Conservation (phyloP, 2,888 invertebrate species). For the Seladonia tumulorum region DNA sequence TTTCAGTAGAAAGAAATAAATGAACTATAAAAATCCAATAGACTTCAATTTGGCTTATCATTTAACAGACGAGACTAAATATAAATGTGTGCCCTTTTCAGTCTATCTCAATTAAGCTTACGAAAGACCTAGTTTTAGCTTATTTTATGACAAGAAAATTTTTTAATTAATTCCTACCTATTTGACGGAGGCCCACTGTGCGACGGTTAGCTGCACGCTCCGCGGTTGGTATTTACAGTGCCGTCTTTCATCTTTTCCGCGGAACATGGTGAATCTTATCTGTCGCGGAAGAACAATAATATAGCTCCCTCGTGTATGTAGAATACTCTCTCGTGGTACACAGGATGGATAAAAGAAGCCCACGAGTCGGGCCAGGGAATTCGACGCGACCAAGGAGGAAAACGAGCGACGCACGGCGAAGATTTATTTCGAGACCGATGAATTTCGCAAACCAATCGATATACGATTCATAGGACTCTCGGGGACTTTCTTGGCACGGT, state of each 20-base stretch:
- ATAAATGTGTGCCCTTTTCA: too few species aligned
- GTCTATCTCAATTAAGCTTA: too few species aligned
- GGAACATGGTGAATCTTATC: neutral
- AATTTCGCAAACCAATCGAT: constrained; percentile 7
- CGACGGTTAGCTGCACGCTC: neutral
- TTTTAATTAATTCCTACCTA: neutral
- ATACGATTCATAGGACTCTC: neutral
- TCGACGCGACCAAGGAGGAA: neutral
- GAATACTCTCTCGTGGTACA: neutral
- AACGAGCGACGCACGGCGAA: constrained; percentile 1
- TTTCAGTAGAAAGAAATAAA: too few species aligned
- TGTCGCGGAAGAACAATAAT: constrained; percentile 1
- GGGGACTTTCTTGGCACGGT: neutral
- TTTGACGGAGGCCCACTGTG: neutral
- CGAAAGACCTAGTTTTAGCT: too few species aligned
- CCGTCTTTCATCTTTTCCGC: neutral
- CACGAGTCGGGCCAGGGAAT: neutral
- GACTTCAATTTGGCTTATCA: too few species aligned
- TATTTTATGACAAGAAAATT: too few species aligned
- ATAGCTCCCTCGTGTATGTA: neutral
- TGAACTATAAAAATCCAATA: too few species aligned
- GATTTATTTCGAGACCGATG: constrained; percentile 15
- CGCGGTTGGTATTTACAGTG: too few species aligned
- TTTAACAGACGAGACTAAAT: too few species aligned
- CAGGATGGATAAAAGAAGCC: constrained; percentile 25